Conservation (phyloP, 2,113 vertebrate species). For the Acinonyx jubatus region DNA sequence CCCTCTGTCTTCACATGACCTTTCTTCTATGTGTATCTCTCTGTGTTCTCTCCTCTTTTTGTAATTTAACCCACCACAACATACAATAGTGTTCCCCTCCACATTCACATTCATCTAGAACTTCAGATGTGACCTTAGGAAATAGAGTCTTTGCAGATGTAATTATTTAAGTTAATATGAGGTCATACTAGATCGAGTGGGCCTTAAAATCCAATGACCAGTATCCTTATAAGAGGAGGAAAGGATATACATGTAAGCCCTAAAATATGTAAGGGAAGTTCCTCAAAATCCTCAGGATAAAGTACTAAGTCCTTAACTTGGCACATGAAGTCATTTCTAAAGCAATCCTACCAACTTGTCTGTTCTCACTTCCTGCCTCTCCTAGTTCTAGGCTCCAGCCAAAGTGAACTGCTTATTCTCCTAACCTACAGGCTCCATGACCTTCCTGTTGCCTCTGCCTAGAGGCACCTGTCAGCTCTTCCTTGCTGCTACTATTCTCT, state of each 20-base stretch:
- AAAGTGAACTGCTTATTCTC: neutral
- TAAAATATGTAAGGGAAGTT: neutral
- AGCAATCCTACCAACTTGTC: neutral
- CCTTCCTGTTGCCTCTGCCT: neutral
- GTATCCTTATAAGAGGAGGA: neutral
- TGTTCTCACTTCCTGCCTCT: neutral
- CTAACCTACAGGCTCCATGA: neutral
- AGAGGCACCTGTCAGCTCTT: neutral
- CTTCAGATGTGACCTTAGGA: conserved; percentile 11
- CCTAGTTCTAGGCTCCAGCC: neutral
- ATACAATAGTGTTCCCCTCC: neutral
- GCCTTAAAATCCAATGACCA: neutral
- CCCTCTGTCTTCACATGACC: neutral
- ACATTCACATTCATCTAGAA: neutral
- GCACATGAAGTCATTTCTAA: neutral
- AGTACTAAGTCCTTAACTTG: neutral
- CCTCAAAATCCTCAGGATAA: neutral
- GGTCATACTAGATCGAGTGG: neutral
- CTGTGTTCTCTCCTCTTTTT: neutral
- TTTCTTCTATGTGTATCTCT: neutral
- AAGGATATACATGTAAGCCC: neutral
- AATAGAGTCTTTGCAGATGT: neutral
- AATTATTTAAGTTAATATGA: neutral
- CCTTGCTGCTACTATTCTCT: neutral
- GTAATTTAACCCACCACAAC: neutral